Evolutionary conservation across 2,797 vertebrate genomes (phyloP).

Genomic region (Mionectes olivaceus): DNA sequence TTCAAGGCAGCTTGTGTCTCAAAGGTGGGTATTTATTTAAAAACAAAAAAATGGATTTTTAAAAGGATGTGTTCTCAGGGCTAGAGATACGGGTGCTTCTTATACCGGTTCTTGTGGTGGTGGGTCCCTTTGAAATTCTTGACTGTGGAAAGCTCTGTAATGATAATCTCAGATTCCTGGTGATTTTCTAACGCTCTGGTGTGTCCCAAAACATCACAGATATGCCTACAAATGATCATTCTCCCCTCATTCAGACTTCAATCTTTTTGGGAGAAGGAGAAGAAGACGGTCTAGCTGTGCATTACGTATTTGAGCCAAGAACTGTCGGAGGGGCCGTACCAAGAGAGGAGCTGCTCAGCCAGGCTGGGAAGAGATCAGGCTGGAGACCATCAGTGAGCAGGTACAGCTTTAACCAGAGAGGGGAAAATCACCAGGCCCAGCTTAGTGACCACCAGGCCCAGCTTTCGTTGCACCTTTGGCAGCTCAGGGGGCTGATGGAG

Average conservation of each 20-base stretch:
- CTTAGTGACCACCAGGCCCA: no score
- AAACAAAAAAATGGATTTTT: not conserved
- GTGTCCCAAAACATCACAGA: not conserved
- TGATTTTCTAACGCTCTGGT: not conserved
- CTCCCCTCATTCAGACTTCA: not conserved
- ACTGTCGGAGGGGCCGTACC: not conserved
- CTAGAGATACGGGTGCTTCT: not conserved
- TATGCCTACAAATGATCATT: not conserved
- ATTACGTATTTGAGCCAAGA: not conserved
- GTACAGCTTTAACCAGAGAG: not conserved
- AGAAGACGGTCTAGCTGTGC: not conserved
- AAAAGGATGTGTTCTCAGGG: not conserved
- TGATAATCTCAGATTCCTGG: not conserved
- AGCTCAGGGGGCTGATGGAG: not conserved
- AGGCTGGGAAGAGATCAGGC: not conserved
- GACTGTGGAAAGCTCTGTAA: not conserved
- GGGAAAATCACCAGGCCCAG: not conserved
- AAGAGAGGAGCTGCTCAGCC: not conserved
- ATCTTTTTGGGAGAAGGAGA: not conserved
- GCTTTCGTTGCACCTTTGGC: not conserved
- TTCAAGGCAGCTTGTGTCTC: not conserved
- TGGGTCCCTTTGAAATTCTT: not conserved
- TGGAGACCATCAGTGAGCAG: not conserved
- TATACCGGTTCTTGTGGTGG: not conserved
- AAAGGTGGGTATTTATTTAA: not conserved